phyloP scores from a whole-genome alignment of 2,113 vertebrate genomes.

The Dicerorhinus sumatrensis region DNA sequence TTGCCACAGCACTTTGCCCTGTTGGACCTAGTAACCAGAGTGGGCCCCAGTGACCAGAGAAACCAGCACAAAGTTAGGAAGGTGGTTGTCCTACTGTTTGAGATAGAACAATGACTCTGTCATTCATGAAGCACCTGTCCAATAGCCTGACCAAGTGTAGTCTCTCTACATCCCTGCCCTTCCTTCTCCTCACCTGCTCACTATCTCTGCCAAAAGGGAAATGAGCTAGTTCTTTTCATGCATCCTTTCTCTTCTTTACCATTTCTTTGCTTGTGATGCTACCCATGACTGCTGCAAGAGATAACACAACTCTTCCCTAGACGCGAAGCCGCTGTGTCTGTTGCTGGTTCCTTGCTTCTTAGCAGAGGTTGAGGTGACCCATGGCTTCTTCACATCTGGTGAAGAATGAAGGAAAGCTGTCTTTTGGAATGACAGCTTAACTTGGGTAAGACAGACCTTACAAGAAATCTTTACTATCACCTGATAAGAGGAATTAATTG shows the following conservation, averaged over 20 bases:
- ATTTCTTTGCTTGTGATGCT: background rate
- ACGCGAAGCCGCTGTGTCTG: background rate
- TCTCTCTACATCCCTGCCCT: accelerated
- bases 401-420: background rate
- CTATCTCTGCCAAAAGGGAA: background rate
- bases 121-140: background rate
- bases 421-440: background rate
- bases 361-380: background rate
- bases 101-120: too few relatives aligned
- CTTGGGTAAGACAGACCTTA: background rate
- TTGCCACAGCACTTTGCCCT: background rate
- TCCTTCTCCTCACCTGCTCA: background rate
- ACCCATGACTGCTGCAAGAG: background rate
- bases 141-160: background rate
- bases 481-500: background rate
- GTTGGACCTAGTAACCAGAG: background rate
- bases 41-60: background rate
- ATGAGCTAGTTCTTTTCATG: background rate
- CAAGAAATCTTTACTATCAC: background rate
- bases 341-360: background rate
- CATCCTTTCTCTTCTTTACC: background rate
- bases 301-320: background rate
- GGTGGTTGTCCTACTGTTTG: background rate
- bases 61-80: background rate
- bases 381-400: background rate